These are phyloP conservation scores for Musca domestica DNA, from an alignment of 1,140 invertebrate genomes.

Conservation along the genomic window DNA sequence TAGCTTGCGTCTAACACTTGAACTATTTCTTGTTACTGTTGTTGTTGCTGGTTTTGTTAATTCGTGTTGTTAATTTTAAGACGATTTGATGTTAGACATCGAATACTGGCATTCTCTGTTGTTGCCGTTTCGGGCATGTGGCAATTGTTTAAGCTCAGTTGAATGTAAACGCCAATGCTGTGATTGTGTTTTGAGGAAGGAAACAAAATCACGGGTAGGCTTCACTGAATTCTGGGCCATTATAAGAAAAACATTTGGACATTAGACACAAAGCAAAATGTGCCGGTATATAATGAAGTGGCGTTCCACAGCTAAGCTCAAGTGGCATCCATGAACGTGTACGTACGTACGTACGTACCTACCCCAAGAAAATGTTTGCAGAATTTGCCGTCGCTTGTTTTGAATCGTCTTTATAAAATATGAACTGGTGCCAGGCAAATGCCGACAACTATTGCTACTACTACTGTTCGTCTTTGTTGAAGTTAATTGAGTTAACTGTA, in stretches of 20 bases:
- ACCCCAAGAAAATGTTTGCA: too few relatives aligned
- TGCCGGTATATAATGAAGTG: conserved; percentile 1
- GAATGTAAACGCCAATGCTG: conserved; percentile 17
- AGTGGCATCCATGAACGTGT: too few relatives aligned
- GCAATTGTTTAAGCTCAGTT: conserved; percentile 26
- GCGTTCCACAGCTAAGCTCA: background rate
- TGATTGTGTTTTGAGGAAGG: conserved; percentile 10
- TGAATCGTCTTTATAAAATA: too few relatives aligned
- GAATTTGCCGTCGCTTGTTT: too few relatives aligned
- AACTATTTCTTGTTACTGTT: conserved; percentile 10
- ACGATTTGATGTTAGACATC: background rate
- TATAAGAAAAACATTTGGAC: too few relatives aligned
- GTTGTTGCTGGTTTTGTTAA: background rate
- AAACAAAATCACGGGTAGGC: conserved; percentile 1
- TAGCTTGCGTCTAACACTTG: conserved; percentile 14
- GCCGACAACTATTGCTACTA: background rate
- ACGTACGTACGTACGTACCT: too few relatives aligned
- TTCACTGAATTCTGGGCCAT: conserved; percentile 15
- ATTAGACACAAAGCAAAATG: background rate
- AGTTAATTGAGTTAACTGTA: conserved; percentile 27
- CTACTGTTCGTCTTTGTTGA: conserved; percentile 6
- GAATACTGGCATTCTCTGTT: background rate
- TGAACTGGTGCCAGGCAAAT: too few relatives aligned
- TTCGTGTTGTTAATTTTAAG: too few relatives aligned
- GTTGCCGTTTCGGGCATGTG: conserved; percentile 12